Conservation (phyloP, 2,797 vertebrate species). For the Siniperca scherzeri region DNA sequence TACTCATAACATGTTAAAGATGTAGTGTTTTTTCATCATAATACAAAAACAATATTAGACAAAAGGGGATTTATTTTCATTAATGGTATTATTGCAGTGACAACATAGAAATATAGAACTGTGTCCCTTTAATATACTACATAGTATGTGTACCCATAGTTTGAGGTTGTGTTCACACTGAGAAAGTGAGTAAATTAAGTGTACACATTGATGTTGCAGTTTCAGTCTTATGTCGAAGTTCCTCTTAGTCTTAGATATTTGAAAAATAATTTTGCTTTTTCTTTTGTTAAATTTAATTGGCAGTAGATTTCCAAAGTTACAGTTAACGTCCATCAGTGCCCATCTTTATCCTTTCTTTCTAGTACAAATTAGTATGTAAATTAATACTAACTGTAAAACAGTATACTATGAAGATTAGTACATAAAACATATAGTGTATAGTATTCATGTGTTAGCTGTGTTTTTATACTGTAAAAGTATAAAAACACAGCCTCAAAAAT, state of each 20-base stretch:
- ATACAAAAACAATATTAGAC: background rate
- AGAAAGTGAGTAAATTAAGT: background rate
- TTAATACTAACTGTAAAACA: conserved; percentile 1
- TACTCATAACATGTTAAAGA: background rate
- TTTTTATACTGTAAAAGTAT: conserved; percentile 10
- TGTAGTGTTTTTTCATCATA: background rate
- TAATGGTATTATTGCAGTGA: background rate
- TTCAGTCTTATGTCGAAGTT: too few relatives aligned
- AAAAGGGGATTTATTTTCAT: background rate
- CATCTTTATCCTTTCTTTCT: background rate
- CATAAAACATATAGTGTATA: conserved; percentile 5
- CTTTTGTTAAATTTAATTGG: background rate
- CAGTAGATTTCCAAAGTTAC: background rate
- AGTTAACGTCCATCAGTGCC: background rate
- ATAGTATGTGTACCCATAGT: background rate
- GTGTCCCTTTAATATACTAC: background rate
- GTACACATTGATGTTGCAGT: too few relatives aligned
- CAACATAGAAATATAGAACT: background rate
- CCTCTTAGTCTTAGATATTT: background rate
- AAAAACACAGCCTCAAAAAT: conserved; percentile 21
- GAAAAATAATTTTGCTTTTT: background rate
- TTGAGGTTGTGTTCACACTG: background rate
- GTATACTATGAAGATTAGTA: background rate
- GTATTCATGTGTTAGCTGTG: background rate
- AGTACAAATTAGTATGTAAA: background rate